Conservation (phyloP, 2,888 invertebrate species). For the Calameuta idolon region DNA sequence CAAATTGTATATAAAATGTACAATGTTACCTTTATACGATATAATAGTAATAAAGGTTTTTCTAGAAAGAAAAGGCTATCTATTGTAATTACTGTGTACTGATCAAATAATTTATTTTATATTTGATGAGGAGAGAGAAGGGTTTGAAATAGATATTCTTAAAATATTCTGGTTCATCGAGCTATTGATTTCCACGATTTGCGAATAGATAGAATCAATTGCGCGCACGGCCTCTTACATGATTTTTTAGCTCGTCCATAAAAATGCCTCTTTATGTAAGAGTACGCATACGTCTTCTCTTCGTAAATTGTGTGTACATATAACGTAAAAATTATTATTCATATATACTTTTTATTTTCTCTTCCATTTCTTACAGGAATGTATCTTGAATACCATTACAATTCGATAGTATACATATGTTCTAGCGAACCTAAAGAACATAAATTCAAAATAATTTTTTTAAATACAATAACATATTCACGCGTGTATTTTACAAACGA, state of each 20-base stretch:
- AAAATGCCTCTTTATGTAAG: neutral
- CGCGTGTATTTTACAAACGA: conserved; percentile 23
- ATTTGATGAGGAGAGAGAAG: neutral
- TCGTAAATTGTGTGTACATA: neutral
- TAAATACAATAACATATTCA: conserved; percentile 27
- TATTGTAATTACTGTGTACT: too few relatives aligned
- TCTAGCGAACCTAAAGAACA: neutral
- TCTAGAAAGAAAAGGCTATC: neutral
- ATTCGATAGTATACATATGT: neutral
- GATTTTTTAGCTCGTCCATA: neutral
- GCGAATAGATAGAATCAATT: too few relatives aligned
- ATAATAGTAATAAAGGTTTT: neutral
- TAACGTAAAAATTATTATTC: neutral
- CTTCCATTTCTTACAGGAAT: neutral
- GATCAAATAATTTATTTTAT: neutral
- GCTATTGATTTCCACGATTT: neutral
- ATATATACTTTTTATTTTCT: neutral
- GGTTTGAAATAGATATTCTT: neutral
- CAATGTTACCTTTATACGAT: neutral
- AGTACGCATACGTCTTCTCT: neutral
- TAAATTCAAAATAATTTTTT: conserved; percentile 5
- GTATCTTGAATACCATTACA: neutral
- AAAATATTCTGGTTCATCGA: neutral
- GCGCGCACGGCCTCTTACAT: neutral
- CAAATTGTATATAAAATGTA: neutral